Conservation (phyloP, 2,797 vertebrate species). For the Mus caroli region DNA sequence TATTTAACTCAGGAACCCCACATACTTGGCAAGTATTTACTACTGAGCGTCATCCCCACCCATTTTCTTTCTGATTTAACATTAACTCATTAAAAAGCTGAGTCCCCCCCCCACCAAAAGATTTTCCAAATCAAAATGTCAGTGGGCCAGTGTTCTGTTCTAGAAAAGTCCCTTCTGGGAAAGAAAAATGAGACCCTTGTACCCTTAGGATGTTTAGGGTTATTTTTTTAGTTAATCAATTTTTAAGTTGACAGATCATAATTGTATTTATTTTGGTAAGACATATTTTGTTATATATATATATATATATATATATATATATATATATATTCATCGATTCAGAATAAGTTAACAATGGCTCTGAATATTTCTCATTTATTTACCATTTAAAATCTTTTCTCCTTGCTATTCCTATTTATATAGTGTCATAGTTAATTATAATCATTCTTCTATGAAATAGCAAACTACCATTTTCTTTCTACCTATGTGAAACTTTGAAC, state of each 20-base stretch:
- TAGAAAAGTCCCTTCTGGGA: background rate
- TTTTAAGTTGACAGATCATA: background rate
- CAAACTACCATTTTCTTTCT: background rate
- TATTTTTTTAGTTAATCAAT: background rate
- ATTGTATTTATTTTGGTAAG: background rate
- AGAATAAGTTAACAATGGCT: background rate
- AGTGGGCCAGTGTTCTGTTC: conserved; percentile 7
- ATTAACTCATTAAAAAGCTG: conserved; percentile 6
- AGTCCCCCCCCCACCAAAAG: background rate
- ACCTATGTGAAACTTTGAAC: background rate
- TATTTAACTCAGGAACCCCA: background rate
- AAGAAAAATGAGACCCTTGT: background rate
- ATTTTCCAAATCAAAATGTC: background rate
- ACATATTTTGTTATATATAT: background rate
- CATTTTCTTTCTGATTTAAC: background rate
- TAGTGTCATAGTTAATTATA: background rate
- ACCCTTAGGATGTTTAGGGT: background rate
- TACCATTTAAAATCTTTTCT: background rate
- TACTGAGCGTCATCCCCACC: background rate
- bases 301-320: background rate
- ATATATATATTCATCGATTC: background rate
- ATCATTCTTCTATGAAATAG: background rate
- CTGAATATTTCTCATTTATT: background rate
- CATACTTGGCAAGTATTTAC: background rate
- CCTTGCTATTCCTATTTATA: background rate